A percentile compares a stretch with the other conserved stretches of the same genome.
Conservation (phyloP, 2,888 invertebrate species). For the Machimus rusticus region DNA sequence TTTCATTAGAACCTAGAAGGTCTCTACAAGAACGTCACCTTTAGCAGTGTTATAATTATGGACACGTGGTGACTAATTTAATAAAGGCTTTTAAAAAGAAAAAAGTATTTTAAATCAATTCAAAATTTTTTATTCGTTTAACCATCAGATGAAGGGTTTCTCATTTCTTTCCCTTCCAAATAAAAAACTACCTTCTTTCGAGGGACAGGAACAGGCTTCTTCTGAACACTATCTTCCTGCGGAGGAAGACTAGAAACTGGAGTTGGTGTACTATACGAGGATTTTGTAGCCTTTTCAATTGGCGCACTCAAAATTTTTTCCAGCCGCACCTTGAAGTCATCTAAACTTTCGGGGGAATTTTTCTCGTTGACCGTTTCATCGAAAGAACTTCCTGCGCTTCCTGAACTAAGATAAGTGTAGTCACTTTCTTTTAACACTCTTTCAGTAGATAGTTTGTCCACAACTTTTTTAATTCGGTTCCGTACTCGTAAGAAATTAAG, state of each 20-base stretch:
- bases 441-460: slow-evolving; percentile 53
- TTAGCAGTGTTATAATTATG: too few relatives aligned
- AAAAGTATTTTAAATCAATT: not conserved
- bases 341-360: not conserved
- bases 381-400: not conserved
- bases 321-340: slow-evolving; percentile 54
- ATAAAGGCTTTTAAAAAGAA: not conserved
- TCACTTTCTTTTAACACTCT: not conserved
- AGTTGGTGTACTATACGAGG: not conserved
- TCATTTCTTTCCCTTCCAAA: not conserved
- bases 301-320: slow-evolving; percentile 55
- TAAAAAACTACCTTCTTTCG: slow-evolving; percentile 56
- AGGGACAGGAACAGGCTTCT: slow-evolving; percentile 56
- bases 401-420: not conserved
- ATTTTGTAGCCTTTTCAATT: slow-evolving; percentile 49
- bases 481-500: slow-evolving; percentile 56
- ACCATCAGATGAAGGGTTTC: not conserved
- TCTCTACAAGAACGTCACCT: too few relatives aligned
- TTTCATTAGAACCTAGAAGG: too few relatives aligned
- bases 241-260: not conserved
- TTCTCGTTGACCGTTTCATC: not conserved
- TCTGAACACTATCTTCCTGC: not conserved
- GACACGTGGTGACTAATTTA: too few relatives aligned
- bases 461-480: slow-evolving; percentile 55
- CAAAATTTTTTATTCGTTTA: not conserved